Conservation (phyloP, 2,888 invertebrate species). For the Brenthis hecate region DNA sequence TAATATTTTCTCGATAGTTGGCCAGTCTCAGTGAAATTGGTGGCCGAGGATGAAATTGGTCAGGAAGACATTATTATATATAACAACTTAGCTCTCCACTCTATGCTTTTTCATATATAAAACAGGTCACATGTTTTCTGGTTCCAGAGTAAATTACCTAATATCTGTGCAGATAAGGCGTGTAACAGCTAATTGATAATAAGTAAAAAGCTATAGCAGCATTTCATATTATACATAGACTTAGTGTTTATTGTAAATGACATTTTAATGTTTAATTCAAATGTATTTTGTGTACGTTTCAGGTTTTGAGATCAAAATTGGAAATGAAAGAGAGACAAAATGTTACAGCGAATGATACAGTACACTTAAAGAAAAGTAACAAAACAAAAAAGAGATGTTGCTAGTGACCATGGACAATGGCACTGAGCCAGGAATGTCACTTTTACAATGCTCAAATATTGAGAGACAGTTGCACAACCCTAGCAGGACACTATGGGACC, state of each 20-base stretch:
- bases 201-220: too few species aligned
- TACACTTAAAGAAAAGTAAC: conserved; percentile 86
- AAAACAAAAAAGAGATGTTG: conserved; percentile 85
- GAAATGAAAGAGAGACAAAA: conserved; percentile 89
- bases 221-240: neutral
- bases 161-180: too few species aligned
- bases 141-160: too few species aligned
- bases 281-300: conserved; percentile 58
- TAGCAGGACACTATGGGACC: conserved; percentile 56
- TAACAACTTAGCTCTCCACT: too few species aligned
- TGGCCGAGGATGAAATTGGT: too few species aligned
- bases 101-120: too few species aligned
- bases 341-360: conserved; percentile 86
- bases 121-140: too few species aligned
- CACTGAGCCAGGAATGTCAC: conserved; percentile 68
- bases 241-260: neutral
- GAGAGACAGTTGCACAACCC: conserved; percentile 72
- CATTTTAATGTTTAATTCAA: neutral
- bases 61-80: too few species aligned
- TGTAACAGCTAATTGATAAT: too few species aligned
- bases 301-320: conserved; percentile 93
- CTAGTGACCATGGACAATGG: conserved; percentile 66
- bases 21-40: too few species aligned
- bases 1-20: too few species aligned
- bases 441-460: conserved; percentile 74